These are phyloP conservation scores for Chironex yamaguchii DNA, from an alignment of 30 jellyfish, hydroid and myxozoan species.

Conservation along the genomic window DNA sequence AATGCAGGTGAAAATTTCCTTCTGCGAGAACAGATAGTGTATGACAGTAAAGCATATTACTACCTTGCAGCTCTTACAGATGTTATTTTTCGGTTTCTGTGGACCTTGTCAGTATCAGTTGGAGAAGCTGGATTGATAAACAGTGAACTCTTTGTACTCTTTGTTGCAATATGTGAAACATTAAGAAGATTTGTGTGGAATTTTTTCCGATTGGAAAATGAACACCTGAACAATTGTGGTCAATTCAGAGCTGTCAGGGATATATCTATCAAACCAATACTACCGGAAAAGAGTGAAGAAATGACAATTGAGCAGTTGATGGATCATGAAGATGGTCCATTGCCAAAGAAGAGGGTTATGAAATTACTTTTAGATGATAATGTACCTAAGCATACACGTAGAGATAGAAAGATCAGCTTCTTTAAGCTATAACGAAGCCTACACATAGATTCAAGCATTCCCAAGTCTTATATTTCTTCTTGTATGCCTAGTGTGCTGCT, in stretches of 20 bases:
- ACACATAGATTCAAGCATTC: no score
- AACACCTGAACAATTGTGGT: constrained; percentile 97
- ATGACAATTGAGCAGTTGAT: constrained; percentile 90
- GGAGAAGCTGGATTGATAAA: constrained; percentile 95
- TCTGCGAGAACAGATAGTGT: constrained; percentile 92
- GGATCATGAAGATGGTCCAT: constrained; percentile 98
- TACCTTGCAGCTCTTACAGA: constrained; percentile 90
- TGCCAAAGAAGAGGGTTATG: constrained; percentile 80
- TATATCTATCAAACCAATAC: constrained; percentile 90
- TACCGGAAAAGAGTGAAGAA: constrained; percentile 65
- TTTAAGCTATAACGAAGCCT: not conserved
- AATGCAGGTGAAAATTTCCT: constrained; percentile 92
- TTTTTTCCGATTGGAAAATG: constrained; percentile 97
- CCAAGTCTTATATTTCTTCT: no score
- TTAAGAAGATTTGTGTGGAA: constrained; percentile 99
- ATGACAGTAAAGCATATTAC: constrained; percentile 89
- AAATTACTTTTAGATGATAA: constrained; percentile 42
- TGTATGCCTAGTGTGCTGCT: no score
- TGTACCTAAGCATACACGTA: not conserved
- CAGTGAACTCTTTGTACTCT: constrained; percentile 81
- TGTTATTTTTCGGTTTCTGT: constrained; percentile 84
- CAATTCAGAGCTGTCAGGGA: constrained; percentile 97
- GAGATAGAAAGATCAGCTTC: not conserved
- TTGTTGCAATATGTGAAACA: constrained; percentile 85
- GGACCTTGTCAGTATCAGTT: constrained; percentile 96